Base-by-base conservation (phyloP, 2,113 vertebrate species). In the Crotophaga sulcirostris region DNA sequence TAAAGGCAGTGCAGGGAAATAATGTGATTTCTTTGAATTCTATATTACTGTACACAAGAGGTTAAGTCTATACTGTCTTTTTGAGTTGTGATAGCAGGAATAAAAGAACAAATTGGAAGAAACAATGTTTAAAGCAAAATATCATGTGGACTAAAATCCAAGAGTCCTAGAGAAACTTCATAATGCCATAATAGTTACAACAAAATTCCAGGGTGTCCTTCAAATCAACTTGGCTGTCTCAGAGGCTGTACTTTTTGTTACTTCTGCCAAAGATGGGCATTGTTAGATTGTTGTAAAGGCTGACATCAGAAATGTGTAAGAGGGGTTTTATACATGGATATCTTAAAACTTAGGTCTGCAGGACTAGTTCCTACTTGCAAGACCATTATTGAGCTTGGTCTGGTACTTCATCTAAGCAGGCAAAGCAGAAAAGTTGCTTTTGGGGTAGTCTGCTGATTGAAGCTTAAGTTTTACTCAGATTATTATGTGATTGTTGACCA, bases 261-360 rank as follows among this genome's bases (percentile, higher is more conserved):
- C 19, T 70, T 67, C 45, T 91, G 36, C 34, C 33, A 42, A 64
- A 79, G 33, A 21, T 63, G 23, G 7, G 6, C 7, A 29, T 85
- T 88, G 44, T 19, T 63, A 16, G 5, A 2, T 51, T 90, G 70
- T 51, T 11, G 17, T 29, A 16, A 72, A 52, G 44, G 14, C 20
- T 76, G 4, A 10, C 13, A 4, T 36, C 33, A 68, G 38, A 63
- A 59, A 40, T 4, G 6, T 47, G 4, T 67, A 24, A 55, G 51
- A 42, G 52, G n/a, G 6, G 2, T 7, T 72, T 83, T 16, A 29
- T 2, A 0, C 1, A 0, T 74, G 51, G 16, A 3, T 49, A 0
- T 79, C 13, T 49, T 69, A 73, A 52, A 60, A 33, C 26, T 64
- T 1, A 56, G 24, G 31, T 69, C 3, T 69, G 28, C 19, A 49